A percentile compares a stretch with the other conserved stretches of the same genome.
Conservation (phyloP, 2,888 invertebrate genomes). For the Meghimatium bilineatum region DNA sequence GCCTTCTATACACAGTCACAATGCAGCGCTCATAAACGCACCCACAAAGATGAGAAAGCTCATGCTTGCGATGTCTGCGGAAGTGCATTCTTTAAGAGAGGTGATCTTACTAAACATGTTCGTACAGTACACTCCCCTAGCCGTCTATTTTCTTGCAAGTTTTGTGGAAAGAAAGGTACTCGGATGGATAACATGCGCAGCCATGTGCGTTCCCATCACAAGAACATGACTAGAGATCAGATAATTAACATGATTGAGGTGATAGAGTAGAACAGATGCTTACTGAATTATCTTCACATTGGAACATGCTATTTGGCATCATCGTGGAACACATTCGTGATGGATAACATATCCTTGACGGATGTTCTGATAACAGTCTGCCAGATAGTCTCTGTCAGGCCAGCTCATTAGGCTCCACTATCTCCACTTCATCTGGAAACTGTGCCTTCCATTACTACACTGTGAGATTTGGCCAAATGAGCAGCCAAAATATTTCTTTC, state of each 20-base stretch:
- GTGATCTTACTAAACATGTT: constrained; percentile 62
- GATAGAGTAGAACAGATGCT: constrained; percentile 27
- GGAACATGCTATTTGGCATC: no score
- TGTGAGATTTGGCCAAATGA: no score
- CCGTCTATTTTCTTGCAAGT: constrained; percentile 61
- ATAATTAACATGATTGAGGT: constrained; percentile 52
- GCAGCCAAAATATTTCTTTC: no score
- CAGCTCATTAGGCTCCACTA: no score
- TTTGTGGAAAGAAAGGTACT: constrained; percentile 62
- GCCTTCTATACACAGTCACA: constrained; percentile 55
- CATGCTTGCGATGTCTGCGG: constrained; percentile 61
- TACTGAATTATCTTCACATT: neutral
- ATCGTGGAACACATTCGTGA: no score
- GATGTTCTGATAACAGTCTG: no score
- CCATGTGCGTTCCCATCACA: constrained; percentile 57
- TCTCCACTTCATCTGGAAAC: no score
- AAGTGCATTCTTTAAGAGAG: constrained; percentile 63
- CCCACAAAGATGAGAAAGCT: constrained; percentile 59
- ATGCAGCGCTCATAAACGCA: constrained; percentile 61
- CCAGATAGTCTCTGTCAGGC: no score
- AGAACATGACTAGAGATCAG: constrained; percentile 53
- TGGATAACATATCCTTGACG: no score
- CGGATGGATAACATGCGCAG: constrained; percentile 65
- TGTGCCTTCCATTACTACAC: no score
- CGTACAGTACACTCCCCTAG: constrained; percentile 62